Conservation (phyloP, 1,140 invertebrate species). For the Sarcophaga bullata region DNA sequence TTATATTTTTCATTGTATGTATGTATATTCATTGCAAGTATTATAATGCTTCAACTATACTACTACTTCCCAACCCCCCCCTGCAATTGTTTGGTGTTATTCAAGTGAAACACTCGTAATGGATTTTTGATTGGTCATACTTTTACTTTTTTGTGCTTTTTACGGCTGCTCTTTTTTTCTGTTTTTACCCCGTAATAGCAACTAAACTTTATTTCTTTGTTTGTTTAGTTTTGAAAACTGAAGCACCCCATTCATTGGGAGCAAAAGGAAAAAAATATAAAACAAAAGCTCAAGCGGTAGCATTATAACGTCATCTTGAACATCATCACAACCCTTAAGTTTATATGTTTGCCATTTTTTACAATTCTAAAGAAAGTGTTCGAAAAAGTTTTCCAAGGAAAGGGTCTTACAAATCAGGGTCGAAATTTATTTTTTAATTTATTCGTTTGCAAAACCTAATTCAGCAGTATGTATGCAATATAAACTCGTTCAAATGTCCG, state of each 20-base stretch:
- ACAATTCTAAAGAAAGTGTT: neutral
- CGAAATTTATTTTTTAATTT: too few species aligned
- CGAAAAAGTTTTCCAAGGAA: neutral
- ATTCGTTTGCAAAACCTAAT: too few species aligned
- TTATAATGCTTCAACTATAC: neutral
- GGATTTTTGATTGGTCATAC: constrained; percentile 61
- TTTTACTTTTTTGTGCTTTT: neutral
- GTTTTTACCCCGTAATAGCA: constrained; percentile 23
- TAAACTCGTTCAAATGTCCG: too few species aligned
- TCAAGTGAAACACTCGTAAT: constrained; percentile 64
- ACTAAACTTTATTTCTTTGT: constrained; percentile 37
- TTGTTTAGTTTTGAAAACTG: constrained; percentile 23
- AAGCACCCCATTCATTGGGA: neutral
- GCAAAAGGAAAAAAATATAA: neutral
- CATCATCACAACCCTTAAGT: constrained; percentile 12
- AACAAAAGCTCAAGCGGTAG: neutral
- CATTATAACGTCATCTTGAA: neutral
- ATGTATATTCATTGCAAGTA: neutral
- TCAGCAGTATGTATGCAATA: too few species aligned
- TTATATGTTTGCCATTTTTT: neutral
- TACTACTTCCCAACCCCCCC: too few species aligned
- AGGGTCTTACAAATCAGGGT: neutral
- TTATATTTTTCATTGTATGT: neutral
- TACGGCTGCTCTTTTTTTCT: neutral
- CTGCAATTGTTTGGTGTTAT: constrained; percentile 46